phyloP scores from a whole-genome alignment of 23 tunicate species.

The Diplosoma virens region DNA sequence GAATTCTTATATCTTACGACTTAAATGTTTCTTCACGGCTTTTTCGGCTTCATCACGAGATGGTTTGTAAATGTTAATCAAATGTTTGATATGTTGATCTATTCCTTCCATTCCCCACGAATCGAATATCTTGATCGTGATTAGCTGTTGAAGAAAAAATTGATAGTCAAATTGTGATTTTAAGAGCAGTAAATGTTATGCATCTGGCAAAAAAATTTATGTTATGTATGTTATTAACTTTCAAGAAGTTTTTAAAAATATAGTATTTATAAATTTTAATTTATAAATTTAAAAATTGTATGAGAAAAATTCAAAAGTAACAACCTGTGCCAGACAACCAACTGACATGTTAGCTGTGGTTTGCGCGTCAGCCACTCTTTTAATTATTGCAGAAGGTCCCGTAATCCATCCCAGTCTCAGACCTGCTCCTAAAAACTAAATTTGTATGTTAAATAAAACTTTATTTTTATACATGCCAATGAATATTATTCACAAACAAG shows the following conservation, averaged over 20 bases:
- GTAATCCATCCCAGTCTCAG: not conserved
- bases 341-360: not conserved
- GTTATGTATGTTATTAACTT: not conserved
- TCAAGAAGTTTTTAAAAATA: not conserved
- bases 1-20: too few species aligned
- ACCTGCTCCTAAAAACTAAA: not conserved
- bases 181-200: not conserved
- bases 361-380: not conserved
- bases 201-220: not conserved
- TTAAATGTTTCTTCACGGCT: not conserved
- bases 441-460: too few species aligned
- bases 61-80: constrained; percentile 15
- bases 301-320: not conserved
- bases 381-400: not conserved
- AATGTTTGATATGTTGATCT: constrained; percentile 7
- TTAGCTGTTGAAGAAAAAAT: constrained; percentile 23
- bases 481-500: too few species aligned
- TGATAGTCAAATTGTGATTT: not conserved
- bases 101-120: constrained; percentile 43
- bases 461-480: too few species aligned
- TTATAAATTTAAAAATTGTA: too few species aligned
- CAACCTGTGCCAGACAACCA: not conserved
- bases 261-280: too few species aligned
- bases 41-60: not conserved
- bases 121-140: constrained; percentile 4